These are phyloP conservation scores for Okapia johnstoni DNA, from an alignment of 2,113 vertebrate genomes.

Conservation along the genomic window DNA sequence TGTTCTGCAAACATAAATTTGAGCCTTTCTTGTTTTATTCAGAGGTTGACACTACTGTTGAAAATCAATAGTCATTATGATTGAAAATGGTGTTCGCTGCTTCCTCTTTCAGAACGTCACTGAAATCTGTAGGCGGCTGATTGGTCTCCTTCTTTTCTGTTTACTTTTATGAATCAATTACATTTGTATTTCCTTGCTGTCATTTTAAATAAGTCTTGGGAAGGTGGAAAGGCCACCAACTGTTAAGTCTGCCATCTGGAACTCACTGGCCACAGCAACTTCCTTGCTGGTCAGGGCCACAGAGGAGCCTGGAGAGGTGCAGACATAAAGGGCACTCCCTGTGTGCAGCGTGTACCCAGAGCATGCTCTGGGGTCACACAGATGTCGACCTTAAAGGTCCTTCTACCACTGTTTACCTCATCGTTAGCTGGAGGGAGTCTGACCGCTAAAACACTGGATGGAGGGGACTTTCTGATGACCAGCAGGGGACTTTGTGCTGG, in stretches of 20 bases:
- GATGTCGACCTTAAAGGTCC: background rate
- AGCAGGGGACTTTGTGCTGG: background rate
- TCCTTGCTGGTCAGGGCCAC: background rate
- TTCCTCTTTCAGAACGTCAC: background rate
- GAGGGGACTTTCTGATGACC: background rate
- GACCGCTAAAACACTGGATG: background rate
- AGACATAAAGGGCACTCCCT: background rate
- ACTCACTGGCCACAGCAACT: background rate
- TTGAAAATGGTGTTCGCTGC: background rate
- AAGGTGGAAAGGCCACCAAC: background rate
- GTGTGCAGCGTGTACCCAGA: fast-evolving
- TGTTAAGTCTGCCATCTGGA: background rate
- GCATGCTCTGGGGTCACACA: background rate
- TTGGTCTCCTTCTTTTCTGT: background rate
- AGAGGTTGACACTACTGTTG: background rate
- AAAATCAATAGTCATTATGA: background rate
- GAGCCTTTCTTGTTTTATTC: background rate
- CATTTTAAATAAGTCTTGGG: background rate
- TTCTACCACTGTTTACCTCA: too few relatives aligned
- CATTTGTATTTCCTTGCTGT: background rate
- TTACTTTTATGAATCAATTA: background rate
- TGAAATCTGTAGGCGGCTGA: background rate
- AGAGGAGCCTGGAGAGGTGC: background rate
- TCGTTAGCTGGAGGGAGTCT: background rate
- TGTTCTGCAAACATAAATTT: background rate